Base-by-base conservation (phyloP, 2,113 vertebrate genomes). In the Corythaixoides concolor region DNA sequence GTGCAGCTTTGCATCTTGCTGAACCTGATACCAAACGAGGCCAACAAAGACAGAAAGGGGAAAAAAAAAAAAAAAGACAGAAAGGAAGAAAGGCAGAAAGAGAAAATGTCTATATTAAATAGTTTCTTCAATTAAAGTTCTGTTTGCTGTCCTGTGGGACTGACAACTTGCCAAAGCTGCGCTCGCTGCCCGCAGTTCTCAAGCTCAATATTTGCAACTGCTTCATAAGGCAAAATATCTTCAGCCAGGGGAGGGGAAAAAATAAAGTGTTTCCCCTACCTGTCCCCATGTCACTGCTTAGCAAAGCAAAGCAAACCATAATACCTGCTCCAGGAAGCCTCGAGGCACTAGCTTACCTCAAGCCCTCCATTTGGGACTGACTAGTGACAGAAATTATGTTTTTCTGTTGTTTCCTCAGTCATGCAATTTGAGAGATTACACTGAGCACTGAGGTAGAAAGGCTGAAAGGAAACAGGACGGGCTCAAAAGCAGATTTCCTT, bases 1-100 rank as follows among this genome's bases (percentile, higher is more conserved):
- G 93, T 95, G 94, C 96, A 93, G 98, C 97, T 97, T 98, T 97
- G 98, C 97, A 97, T 97, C 96, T 97, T 95, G 74, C 93, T 95
- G 96, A 98, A 97, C 95, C 95, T 93, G 97, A 96, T 96, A 97
- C 91, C 94, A 94, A 95, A 96, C n/a, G 93, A 91, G 95, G 95
- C 83, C 72, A 85, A 82, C 59, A 93, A 73, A 90, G 77, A 87
- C 78, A 81, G 85, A 93, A 95, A 56, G 22, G 2, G 47, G 33
- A 69, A 67, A 16, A 35, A 23, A 28, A 27, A 12, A 22, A 27
- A 13, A 20, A 15, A 37, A n/a, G 33, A 21, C 21, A 52, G 64
- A 43, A 39, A 63, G 5, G 15, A 58, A 50, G 58, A 50, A 50
- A 73, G 56, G 39, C 52, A 59, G 89, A 45, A 50, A 60, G 45